Base-by-base conservation (phyloP, 2,797 vertebrate genomes). In the Poecilia velifera region DNA sequence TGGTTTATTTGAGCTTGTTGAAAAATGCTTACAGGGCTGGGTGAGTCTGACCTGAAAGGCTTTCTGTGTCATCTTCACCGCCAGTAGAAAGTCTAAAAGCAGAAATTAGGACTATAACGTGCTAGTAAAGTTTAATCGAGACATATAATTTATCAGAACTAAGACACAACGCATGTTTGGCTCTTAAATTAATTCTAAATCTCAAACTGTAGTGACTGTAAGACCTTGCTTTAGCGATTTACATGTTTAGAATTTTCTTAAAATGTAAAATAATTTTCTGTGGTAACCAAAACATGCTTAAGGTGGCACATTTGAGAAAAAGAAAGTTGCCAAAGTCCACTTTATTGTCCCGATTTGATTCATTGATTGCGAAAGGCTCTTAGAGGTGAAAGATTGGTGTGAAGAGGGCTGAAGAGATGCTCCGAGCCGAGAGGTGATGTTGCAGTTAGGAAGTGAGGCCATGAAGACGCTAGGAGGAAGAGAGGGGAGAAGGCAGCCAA, bases 401-500 rank as follows among this genome's bases (percentile, higher is more conserved):
- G 77, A 53, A 28, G 16, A 74, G n/a, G 59, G 73, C 31, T 20
- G 47, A 72, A 74, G 73, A 77, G 80, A 84, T 46, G 84, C 72
- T 51, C 47, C 0, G 72, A 84, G 62, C 64, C 79, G 64, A 77
- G 79, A 89, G 80, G 81, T 86, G 88, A 91, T 85, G 78, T 80
- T 88, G 84, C 55, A 75, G 82, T 72, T 59, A 81, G 87, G 80
- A 85, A 90, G 86, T 72, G 86, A 89, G 90, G 83, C 88, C 85
- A 81, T 47, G 87, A 89, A 91, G 91, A 87, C 79, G 82, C 83
- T 78, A 66, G 75, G 83, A 92, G 89, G 88, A 90, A 90, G 86
- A 88, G 88, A 78, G 85, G 96, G 96, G 96, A 96, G 95, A 96
- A 97, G 96, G 96, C 96, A 91, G 91, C 89, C 89, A 90, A 91